Evolutionary conservation across 2,113 vertebrate genomes (phyloP).

Genomic region (Noctilio leporinus): DNA sequence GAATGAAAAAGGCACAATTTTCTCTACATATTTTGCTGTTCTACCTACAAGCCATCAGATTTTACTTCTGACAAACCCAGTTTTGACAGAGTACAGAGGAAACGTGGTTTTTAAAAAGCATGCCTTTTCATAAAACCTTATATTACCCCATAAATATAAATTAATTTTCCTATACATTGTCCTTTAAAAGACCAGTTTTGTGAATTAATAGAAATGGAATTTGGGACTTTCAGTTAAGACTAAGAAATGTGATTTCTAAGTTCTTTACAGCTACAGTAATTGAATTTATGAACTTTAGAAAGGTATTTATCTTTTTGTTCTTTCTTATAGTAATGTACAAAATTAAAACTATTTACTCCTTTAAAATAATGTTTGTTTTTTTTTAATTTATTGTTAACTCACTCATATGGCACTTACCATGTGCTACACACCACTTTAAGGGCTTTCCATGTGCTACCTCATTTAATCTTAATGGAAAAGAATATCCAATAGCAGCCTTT

Average conservation of each 20-base stretch:
- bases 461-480: background rate
- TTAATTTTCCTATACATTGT: background rate
- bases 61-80: background rate
- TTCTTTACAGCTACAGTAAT: background rate
- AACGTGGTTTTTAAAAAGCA: background rate
- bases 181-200: background rate
- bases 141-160: background rate
- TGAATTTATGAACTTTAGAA: background rate
- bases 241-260: background rate
- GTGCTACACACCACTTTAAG: background rate
- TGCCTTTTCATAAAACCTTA: background rate
- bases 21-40: background rate
- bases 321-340: conserved; percentile 6
- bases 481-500: background rate
- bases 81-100: conserved; percentile 1
- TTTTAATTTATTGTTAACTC: background rate
- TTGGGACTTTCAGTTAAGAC: background rate
- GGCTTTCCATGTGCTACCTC: background rate
- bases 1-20: background rate
- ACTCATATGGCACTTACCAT: background rate
- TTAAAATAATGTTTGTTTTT: background rate
- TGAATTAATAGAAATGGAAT: background rate
- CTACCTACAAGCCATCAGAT: background rate
- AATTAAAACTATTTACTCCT: background rate
- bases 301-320: conserved; percentile 15